Percentiles rank a stretch among this genome's conserved stretches.
phyloP scores from a whole-genome alignment of 1,140 invertebrate genomes.

The Phortica variegata region DNA sequence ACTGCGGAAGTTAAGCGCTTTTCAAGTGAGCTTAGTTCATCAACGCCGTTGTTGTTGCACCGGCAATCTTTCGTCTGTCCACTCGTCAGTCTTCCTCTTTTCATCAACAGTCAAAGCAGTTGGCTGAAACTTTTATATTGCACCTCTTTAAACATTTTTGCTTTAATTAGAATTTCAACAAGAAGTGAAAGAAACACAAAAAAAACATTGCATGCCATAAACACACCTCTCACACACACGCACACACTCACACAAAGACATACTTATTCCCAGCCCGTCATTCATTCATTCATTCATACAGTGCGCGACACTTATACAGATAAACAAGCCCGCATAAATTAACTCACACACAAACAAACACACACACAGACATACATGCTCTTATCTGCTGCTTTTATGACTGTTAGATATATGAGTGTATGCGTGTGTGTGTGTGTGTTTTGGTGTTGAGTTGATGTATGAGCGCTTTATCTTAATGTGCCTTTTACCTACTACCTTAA shows the following conservation, averaged over 20 bases:
- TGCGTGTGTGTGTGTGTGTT: neutral
- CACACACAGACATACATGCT: too few relatives aligned
- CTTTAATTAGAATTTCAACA: constrained; percentile 53
- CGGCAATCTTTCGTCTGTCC: too few relatives aligned
- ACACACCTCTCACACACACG: constrained; percentile 2
- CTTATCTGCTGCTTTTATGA: constrained; percentile 10
- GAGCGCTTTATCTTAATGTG: constrained; percentile 51
- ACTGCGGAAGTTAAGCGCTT: constrained; percentile 32
- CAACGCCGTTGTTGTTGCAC: too few relatives aligned
- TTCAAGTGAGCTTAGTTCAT: constrained; percentile 20
- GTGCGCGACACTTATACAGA: too few relatives aligned
- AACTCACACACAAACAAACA: constrained; percentile 19
- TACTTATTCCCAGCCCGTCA: too few relatives aligned
- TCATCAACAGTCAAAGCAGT: too few relatives aligned
- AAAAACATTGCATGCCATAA: neutral
- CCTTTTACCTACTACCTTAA: constrained; percentile 45
- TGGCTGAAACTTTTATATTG: neutral
- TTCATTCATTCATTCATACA: too few relatives aligned
- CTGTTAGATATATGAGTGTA: neutral
- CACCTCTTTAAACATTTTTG: constrained; percentile 34
- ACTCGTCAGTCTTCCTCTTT: too few relatives aligned
- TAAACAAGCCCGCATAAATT: constrained; percentile 47
- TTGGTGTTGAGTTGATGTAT: constrained; percentile 38
- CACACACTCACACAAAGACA: too few relatives aligned
- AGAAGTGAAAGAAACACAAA: too few relatives aligned